Evolutionary conservation across 2,888 invertebrate genomes (phyloP).

Genomic region (Leucophenga maculata): DNA sequence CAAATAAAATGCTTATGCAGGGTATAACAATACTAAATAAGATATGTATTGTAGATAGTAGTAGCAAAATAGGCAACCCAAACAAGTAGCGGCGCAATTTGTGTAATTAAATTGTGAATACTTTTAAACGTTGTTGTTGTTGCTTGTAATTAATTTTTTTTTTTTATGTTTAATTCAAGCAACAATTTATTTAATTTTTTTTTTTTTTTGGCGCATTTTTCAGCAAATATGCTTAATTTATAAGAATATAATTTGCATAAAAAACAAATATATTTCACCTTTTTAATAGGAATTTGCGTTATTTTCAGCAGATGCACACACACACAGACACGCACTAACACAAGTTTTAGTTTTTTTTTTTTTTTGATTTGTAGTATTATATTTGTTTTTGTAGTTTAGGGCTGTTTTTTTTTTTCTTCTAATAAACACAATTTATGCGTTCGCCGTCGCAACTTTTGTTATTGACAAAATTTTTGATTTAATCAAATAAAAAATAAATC

Average conservation of each 20-base stretch:
- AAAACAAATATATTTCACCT: conserved; percentile 16
- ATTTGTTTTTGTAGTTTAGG: neutral
- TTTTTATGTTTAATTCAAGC: neutral
- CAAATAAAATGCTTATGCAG: too few relatives aligned
- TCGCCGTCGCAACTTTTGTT: conserved; percentile 35
- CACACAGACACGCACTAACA: neutral
- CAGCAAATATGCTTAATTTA: too few relatives aligned
- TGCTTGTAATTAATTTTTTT: neutral
- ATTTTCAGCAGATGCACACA: neutral
- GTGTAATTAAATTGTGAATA: conserved; percentile 4
- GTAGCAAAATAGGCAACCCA: neutral
- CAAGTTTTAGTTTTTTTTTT: neutral
- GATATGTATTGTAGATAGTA: neutral
- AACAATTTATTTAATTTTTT: too few relatives aligned
- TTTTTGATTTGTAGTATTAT: neutral
- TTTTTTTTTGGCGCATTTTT: neutral
- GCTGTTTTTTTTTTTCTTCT: conserved; percentile 26
- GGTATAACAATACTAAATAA: too few relatives aligned
- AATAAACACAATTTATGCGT: conserved; percentile 29
- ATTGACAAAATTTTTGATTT: too few relatives aligned
- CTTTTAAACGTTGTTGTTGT: conserved; percentile 6
- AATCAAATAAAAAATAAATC: too few relatives aligned
- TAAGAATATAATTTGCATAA: neutral
- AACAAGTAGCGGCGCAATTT: conserved; percentile 13
- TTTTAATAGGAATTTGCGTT: neutral